Base-by-base conservation (phyloP, 2,888 invertebrate species). In the Netelia virgata region DNA sequence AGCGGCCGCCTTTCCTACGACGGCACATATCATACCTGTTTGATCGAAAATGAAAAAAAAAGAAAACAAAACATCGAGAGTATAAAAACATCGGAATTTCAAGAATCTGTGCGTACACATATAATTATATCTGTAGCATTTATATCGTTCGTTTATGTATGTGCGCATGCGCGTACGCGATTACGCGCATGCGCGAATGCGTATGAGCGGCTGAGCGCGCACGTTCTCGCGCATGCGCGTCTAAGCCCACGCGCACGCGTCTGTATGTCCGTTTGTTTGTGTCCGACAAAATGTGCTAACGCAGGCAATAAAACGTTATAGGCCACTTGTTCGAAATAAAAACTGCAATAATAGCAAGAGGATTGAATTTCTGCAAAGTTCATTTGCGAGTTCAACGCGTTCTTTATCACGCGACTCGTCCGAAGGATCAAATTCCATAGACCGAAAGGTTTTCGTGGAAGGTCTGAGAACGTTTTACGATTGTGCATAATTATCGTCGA, bases 21-120 rank as follows among this genome's bases (percentile, higher is more conserved):
- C 98, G 97, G 96, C 98, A 98, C 98, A 98, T 98, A 96, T 98
- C 98, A 95, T 98, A 98, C 97, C 98, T 98, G 97, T 95, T 95
- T 95, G 94, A 75, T 88, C 89, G 91, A 90, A 90, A 91, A 92
- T 92, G 92, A 92, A 83, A 77, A 78, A 72, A 72, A 61, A 72
- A 69, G 43, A 76, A 68, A 64, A 76, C 66, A 83, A 75, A 73
- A 89, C 84, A 88, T 92, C 90, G 90, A 89, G 88, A 91, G 90
- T 91, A 92, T 92, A 91, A 92, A 92, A 92, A 92, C 88, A 90
- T 91, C 86, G 86, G 86, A 86, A 77, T 84, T 84, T 82, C 68
- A 41, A 16, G 3, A 57, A 18, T 59, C 47, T 28, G 28, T 28
- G 28, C 28, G 5, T 28, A 28, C 28, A 28, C 28, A 28, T 28